These are phyloP conservation scores for Galagoides demidoff DNA, from an alignment of 2,797 vertebrate genomes.

Conservation along the genomic window DNA sequence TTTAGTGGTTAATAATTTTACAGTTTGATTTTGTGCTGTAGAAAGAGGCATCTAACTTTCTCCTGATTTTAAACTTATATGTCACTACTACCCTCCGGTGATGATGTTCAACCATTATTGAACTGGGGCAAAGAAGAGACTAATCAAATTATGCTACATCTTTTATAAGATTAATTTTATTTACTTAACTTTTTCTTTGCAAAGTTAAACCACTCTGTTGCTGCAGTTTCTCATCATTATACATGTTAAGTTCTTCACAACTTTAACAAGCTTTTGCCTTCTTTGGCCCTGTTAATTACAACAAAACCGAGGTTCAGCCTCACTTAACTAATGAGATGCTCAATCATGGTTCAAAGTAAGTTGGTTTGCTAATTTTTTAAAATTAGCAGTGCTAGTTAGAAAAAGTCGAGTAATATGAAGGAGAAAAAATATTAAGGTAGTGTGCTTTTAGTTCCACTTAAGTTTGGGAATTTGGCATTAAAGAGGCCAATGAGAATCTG, in stretches of 20 bases:
- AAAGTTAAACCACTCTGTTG: background rate
- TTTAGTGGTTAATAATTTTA: slow-evolving; percentile 4
- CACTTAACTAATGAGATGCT: slow-evolving; percentile 81
- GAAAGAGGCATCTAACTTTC: slow-evolving; percentile 46
- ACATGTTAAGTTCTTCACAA: background rate
- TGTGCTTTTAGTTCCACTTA: slow-evolving; percentile 63
- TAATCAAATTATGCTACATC: slow-evolving; percentile 32
- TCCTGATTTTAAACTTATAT: slow-evolving; percentile 48
- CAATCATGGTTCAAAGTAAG: slow-evolving; percentile 74
- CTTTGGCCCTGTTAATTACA: background rate
- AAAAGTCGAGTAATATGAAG: slow-evolving; percentile 52
- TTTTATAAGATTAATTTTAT: slow-evolving; percentile 42
- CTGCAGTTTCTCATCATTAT: background rate
- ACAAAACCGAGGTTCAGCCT: slow-evolving; percentile 70
- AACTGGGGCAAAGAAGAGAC: background rate
- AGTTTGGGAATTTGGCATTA: slow-evolving; percentile 52
- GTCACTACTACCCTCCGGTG: background rate
- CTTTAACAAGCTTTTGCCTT: background rate
- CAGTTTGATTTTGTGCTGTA: slow-evolving; percentile 36
- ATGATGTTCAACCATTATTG: slow-evolving; percentile 28
- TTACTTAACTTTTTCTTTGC: slow-evolving; percentile 22
- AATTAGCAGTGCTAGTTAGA: slow-evolving; percentile 71
- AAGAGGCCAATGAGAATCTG: slow-evolving; percentile 55
- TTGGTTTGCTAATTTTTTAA: slow-evolving; percentile 73
- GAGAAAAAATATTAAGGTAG: slow-evolving; percentile 55